Conservation (phyloP, 2,113 vertebrate species). For the Gymnocephalus cernua region DNA sequence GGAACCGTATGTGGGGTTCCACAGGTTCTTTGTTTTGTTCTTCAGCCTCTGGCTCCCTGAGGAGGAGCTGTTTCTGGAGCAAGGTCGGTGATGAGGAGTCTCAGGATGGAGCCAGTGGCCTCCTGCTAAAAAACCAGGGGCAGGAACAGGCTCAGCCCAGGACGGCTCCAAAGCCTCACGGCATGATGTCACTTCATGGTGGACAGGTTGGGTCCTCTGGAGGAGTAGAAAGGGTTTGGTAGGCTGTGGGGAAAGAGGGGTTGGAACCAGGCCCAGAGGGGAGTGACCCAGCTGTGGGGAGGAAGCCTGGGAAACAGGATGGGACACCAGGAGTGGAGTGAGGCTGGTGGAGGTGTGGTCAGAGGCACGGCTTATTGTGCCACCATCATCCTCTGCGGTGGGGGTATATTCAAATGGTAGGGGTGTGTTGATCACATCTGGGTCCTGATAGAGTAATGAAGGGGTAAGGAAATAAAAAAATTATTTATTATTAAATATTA, state of each 20-base stretch:
- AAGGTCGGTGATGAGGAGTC: conserved; percentile 66
- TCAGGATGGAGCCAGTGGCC: conserved; percentile 77
- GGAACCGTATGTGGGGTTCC: conserved; percentile 94
- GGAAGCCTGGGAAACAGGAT: conserved; percentile 74
- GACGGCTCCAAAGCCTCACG: conserved; percentile 79
- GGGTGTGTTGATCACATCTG: conserved; percentile 91
- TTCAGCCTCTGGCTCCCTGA: conserved; percentile 86
- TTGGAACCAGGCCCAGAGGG: conserved; percentile 40
- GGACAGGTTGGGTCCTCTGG: conserved; percentile 73
- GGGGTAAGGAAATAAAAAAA: neutral
- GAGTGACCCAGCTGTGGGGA: conserved; percentile 67
- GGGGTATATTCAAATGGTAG: conserved; percentile 89
- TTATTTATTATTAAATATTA: too few relatives aligned
- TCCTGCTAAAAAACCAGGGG: conserved; percentile 52
- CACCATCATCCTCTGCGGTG: conserved; percentile 86
- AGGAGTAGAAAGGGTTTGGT: conserved; percentile 77
- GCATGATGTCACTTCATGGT: conserved; percentile 84
- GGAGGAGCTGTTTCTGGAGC: conserved; percentile 82
- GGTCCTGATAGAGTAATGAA: conserved; percentile 83
- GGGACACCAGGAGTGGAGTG: conserved; percentile 83
- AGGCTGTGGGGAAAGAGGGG: conserved; percentile 65
- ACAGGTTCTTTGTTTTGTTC: conserved; percentile 93
- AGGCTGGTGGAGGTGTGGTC: conserved; percentile 82
- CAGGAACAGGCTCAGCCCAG: conserved; percentile 79
- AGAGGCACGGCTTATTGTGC: conserved; percentile 78